phyloP scores from a whole-genome alignment of 2,888 invertebrate species.

The Euplexia lucipara region DNA sequence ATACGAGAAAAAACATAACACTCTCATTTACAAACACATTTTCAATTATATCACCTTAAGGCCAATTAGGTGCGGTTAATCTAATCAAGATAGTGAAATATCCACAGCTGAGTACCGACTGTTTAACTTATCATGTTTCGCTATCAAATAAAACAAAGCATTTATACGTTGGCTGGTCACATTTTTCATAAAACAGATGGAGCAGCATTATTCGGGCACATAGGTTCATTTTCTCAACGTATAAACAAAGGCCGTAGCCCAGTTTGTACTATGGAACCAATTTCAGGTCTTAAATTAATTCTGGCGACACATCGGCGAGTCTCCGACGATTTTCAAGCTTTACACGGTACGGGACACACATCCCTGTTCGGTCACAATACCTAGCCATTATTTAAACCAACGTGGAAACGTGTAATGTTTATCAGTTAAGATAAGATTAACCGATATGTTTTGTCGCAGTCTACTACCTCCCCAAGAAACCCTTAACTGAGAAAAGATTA shows the following conservation, averaged over 20 bases:
- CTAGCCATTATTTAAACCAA: not conserved
- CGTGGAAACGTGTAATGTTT: not conserved
- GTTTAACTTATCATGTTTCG: conserved; percentile 17
- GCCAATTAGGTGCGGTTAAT: conserved; percentile 39
- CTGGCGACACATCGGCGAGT: not conserved
- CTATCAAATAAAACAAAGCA: conserved; percentile 29
- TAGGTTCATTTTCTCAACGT: not conserved
- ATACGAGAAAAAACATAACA: no score
- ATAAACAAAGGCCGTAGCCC: not conserved
- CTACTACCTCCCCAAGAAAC: not conserved
- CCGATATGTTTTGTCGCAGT: conserved; percentile 1
- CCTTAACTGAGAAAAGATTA: conserved; percentile 5
- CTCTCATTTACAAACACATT: no score
- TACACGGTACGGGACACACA: not conserved
- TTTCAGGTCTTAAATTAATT: conserved; percentile 20
- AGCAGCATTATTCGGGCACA: no score
- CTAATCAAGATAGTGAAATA: conserved; percentile 42
- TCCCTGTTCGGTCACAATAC: conserved; percentile 1
- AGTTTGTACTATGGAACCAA: conserved; percentile 3
- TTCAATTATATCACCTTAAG: no score
- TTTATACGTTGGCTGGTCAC: conserved; percentile 3
- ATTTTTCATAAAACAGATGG: not conserved
- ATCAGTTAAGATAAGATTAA: conserved; percentile 15
- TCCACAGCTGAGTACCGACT: conserved; percentile 31
- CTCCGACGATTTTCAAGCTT: not conserved